Evolutionary conservation across 2,888 invertebrate species (phyloP).

Genomic region (Balanococcus diminutus): DNA sequence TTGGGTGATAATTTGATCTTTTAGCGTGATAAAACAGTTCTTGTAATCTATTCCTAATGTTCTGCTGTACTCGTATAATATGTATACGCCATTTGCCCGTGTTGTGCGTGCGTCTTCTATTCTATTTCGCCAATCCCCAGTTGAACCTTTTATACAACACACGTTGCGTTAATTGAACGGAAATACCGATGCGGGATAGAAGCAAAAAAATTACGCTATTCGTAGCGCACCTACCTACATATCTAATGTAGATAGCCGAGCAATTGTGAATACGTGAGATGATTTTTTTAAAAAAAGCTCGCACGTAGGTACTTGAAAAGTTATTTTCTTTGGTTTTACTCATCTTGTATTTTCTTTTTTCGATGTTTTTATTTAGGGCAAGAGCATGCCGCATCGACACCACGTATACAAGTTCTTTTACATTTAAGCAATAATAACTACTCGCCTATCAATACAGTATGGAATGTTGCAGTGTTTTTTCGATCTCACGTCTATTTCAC

Average conservation of each 20-base stretch:
- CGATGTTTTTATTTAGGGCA: background rate
- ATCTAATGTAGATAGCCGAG: background rate
- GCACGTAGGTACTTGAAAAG: conserved; percentile 10
- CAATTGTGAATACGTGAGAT: conserved; percentile 28
- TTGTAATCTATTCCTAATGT: conserved; percentile 44
- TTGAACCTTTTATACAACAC: background rate
- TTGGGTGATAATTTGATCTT: conserved; percentile 38
- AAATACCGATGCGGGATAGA: background rate
- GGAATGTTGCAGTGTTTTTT: background rate
- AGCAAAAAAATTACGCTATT: background rate
- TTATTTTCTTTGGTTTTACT: background rate
- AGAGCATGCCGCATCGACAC: background rate
- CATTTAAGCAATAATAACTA: background rate
- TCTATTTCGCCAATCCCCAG: background rate
- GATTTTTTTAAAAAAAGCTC: background rate
- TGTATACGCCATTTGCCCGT: background rate
- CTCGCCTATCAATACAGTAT: background rate
- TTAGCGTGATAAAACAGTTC: conserved; percentile 30
- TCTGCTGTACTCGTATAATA: background rate
- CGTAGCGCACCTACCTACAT: background rate
- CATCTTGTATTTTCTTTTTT: background rate
- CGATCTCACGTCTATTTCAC: background rate
- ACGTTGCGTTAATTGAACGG: conserved; percentile 24
- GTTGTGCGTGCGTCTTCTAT: background rate
- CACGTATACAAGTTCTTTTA: background rate